Evolutionary conservation across 2,797 vertebrate species (phyloP), one percentile per base, ranked within the genome.

Genomic region (Toxotes lorentzi): DNA sequence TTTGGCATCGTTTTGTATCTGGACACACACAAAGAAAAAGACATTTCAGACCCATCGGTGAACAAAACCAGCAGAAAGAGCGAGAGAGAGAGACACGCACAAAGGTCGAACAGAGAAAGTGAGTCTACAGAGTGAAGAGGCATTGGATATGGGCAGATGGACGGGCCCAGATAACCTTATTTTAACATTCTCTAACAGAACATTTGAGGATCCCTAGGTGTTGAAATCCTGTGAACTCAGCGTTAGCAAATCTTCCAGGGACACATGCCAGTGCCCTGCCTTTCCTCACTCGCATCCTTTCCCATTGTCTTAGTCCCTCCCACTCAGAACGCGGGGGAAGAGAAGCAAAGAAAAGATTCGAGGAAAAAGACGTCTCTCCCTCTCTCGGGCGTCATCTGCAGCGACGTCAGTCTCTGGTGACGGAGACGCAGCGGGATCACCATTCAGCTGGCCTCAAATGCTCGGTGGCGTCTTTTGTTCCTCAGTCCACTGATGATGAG

Each of bases 1-100:
- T 78, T 75, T 88, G 85, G 86, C 79, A 78, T 38, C 2, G 30
- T 35, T 80, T 81, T n/a, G 34, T 82, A 81, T 79, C 12, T 66
- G 83, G 85, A 84, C 51, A 65, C 4, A 66, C n/a, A n/a, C n/a
- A n/a, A n/a, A 7, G 67, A 78, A 24, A 32, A 70, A 59, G 57
- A 54, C 38, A 68, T 87, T 80, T 90, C 60, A 63, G 74, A 76
- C 60, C n/a, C 19, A 24, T 57, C 68, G 23, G 48, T 65, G 60
- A 62, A 83, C 7, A 64, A 71, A 74, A 66, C 1, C 72, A 68
- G 57, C 43, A 61, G 63, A 61, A 21, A 45, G 64, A 68, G 53
- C 77, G 41, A 67, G 41, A 43, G 19, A 21, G 58, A 85, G 27
- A 74, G n/a, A n/a, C n/a, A n/a, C 2, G 2, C 41, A 58, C 24